Conservation (phyloP, 35 echinoderm and acorn worm genomes). For the Eucidaris tribuloides region DNA sequence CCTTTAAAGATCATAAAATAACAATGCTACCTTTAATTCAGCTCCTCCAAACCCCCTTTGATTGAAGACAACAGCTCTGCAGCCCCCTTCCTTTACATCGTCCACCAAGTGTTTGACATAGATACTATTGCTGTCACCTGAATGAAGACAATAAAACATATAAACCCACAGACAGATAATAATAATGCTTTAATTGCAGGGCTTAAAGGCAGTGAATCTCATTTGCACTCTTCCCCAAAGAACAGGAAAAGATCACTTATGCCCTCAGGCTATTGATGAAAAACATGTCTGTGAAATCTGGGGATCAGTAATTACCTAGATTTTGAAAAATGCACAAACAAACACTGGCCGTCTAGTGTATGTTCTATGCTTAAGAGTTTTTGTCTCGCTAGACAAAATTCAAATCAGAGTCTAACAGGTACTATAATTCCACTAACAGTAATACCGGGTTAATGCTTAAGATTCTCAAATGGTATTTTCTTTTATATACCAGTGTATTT, state of each 20-base stretch:
- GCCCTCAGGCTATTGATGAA: not conserved
- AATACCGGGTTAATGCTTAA: no score
- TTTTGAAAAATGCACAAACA: no score
- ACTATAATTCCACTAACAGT: no score
- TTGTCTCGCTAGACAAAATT: no score
- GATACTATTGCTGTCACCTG: conserved; percentile 59
- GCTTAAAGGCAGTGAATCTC: not conserved
- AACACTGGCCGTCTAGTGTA: no score
- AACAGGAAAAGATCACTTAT: not conserved
- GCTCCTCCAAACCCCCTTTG: conserved; percentile 82
- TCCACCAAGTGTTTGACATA: conserved; percentile 74
- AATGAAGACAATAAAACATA: not conserved
- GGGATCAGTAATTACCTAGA: not conserved
- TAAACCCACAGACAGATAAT: not conserved
- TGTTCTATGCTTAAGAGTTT: no score
- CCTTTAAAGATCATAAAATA: no score
- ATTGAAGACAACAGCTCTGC: conserved; percentile 85
- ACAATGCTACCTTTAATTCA: conserved; percentile 70
- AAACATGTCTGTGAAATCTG: not conserved
- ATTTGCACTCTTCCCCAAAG: not conserved
- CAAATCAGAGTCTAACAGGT: no score
- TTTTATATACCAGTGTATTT: no score
- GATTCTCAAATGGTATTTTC: no score
- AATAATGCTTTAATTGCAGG: not conserved
- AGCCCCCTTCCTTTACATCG: conserved; percentile 50